Percentiles rank a stretch among this genome's conserved stretches.
Conservation (phyloP, 2,888 invertebrate genomes). For the Cerceris rybyensis region DNA sequence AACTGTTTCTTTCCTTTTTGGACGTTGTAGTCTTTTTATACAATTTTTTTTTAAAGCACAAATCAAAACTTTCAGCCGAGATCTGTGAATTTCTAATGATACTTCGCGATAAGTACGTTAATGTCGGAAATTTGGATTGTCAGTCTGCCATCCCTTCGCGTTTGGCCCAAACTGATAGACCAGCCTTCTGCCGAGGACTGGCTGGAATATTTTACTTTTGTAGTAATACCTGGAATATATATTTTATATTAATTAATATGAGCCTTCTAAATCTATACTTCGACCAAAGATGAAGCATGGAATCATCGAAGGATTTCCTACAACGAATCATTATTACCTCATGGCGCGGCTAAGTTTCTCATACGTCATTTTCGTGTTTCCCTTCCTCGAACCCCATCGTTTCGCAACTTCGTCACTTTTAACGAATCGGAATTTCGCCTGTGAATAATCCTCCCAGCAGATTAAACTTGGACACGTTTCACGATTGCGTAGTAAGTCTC, state of each 20-base stretch:
- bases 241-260: neutral
- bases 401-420: conserved; percentile 93
- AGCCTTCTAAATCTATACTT: neutral
- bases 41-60: conserved; percentile 30
- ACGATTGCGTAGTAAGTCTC: conserved; percentile 90
- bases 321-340: conserved; percentile 83
- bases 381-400: conserved; percentile 93
- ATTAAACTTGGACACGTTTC: conserved; percentile 91
- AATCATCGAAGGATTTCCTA: neutral
- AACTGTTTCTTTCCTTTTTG: neutral
- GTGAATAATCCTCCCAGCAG: conserved; percentile 93
- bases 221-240: conserved; percentile 88
- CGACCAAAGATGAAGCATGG: neutral
- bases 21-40: conserved; percentile 7
- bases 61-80: neutral
- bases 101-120: conserved; percentile 43
- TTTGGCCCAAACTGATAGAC: conserved; percentile 93
- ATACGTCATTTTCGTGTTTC: conserved; percentile 95
- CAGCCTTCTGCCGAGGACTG: conserved; percentile 89
- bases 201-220: conserved; percentile 88
- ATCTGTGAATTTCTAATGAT: neutral
- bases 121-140: conserved; percentile 84
- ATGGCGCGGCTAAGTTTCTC: conserved; percentile 96
- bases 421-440: conserved; percentile 94
- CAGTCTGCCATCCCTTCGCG: conserved; percentile 89